Base-by-base conservation (phyloP, 1,140 invertebrate genomes). In the Cyclina sinensis region DNA sequence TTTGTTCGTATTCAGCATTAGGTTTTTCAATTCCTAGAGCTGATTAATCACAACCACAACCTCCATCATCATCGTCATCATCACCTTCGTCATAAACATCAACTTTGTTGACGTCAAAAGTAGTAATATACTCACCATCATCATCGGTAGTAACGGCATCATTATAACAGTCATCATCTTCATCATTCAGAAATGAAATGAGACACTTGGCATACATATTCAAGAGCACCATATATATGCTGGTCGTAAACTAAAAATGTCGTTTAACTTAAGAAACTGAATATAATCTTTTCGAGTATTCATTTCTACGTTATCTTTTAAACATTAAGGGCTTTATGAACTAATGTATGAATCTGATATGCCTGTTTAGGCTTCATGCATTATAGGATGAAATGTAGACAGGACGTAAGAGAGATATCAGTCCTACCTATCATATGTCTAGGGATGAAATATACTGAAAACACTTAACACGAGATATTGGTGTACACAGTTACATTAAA, bases 61-160 rank as follows among this genome's bases (percentile, higher is more conserved):
- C 51, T 14, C 51, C 51, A 54, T 54, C 51, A 54, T 54, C 51
- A 54, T 54, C 51, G n/a, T 54, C 51, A 54, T 54, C 51, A 54
- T 54, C 51, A 54, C n/a, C 51, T 14, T 54, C 51, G 12, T 54
- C 51, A 14, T 54, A 12, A 14, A 14, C 51, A 14, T 54, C 51
- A 14, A 14, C 51, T 54, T 54, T n/a, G 12, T 54, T n/a, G 12
- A 14, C 51, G 12, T 54, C 51, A 54, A n/a, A 14, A 54, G 51
- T n/a, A 54, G 12, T 54, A 54, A 14, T n/a, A 54, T 12, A 54
- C 12, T 12, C 51, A 54, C 12, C 51, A 54, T 12, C 51, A 54
- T 12, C 51, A 54, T 12, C 51, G 51, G 51, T n/a, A 54, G 51
- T n/a, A n/a, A n/a, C 51, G n/a, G 51, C n/a, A n/a, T 12, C 51